Base-by-base conservation (phyloP, 53 echinoderm and acorn worm genomes). In the Actinopyga echinites region DNA sequence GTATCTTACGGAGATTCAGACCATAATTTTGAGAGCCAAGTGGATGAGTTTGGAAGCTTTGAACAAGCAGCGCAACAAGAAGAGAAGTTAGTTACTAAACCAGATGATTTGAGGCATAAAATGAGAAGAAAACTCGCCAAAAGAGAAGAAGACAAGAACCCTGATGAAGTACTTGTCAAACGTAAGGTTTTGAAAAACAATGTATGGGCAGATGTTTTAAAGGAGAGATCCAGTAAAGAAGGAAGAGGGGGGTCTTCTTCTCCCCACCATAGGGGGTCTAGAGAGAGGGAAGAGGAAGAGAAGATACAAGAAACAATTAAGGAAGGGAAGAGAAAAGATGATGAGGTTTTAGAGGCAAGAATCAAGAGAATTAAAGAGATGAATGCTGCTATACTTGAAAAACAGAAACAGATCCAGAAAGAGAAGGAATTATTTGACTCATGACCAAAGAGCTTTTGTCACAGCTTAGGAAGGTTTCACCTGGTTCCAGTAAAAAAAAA, bases 371-470 rank as follows among this genome's bases (percentile, higher is more conserved):
- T 97, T 37, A 84, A 92, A 43, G 90, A 86, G 54, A 90, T 94
- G 69, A 97, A 97, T 89, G 94, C 90, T 21, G 94, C 97, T 82
- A 97, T 97, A 63, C 24, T 92, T 31, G 81, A 94, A 58, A 83
- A 92, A 22, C 94, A 97, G 80, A 85, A 80, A 55, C 89, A 92
- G 64, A 97, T 97, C 59, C 93, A 94, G 62, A 86, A 90, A 31
- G 97, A 97, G 62, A 97, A 97, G 85, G 79, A 94, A 78, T 87
- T 92, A 82, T 97, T 92, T 85, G 92, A 92, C 69, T 88, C 82
- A 4, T 91, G 73, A 88, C 17, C 35, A 37, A 12, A 32, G 32
- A 32, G 57, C 30, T 29, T 25, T 30, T 52, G 55, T 53, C 61
- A 23, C 57, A 74, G 43, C 17, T 55, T 0, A 52, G 23, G 31